Percentiles rank a stretch among this genome's conserved stretches.
phyloP scores from a whole-genome alignment of 2,113 vertebrate genomes.

The Oryzias melastigma region DNA sequence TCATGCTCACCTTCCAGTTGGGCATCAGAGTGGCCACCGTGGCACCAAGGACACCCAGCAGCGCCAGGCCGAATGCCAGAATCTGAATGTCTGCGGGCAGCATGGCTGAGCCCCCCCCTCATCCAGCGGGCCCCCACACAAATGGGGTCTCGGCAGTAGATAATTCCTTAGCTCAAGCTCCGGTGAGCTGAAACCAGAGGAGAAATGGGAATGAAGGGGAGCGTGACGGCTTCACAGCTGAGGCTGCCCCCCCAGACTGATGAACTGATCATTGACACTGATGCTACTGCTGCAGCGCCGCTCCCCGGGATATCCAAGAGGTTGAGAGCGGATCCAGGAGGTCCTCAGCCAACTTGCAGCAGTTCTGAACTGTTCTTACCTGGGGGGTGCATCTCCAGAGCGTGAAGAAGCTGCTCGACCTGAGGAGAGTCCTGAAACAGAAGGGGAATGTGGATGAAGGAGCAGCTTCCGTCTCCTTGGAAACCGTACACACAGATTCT shows the following conservation, averaged over 20 bases:
- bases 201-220: constrained; percentile 62
- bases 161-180: constrained; percentile 67
- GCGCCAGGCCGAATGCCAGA: constrained; percentile 86
- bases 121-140: background rate
- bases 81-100: constrained; percentile 85
- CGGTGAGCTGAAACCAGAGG: constrained; percentile 61
- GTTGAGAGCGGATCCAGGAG: no score
- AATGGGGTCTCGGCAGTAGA: constrained; percentile 46
- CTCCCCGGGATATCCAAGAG: background rate
- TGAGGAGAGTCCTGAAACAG: constrained; percentile 33
- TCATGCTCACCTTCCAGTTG: constrained; percentile 88
- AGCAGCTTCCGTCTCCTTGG: constrained; percentile 56
- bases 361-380: no score
- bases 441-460: constrained; percentile 21
- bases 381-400: no score
- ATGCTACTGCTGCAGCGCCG: constrained; percentile 56
- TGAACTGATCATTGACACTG: constrained; percentile 56
- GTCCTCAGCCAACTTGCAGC: no score
- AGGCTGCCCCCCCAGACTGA: constrained; percentile 38
- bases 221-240: constrained; percentile 75
- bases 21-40: constrained; percentile 88
- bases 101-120: constrained; percentile 69
- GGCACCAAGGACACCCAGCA: constrained; percentile 82
- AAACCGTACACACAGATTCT: constrained; percentile 53
- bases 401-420: constrained; percentile 3